Percentiles rank a stretch among this genome's conserved stretches.
Evolutionary conservation across 2,113 vertebrate species (phyloP).

Genomic region (Rhynchopsitta pachyrhyncha): DNA sequence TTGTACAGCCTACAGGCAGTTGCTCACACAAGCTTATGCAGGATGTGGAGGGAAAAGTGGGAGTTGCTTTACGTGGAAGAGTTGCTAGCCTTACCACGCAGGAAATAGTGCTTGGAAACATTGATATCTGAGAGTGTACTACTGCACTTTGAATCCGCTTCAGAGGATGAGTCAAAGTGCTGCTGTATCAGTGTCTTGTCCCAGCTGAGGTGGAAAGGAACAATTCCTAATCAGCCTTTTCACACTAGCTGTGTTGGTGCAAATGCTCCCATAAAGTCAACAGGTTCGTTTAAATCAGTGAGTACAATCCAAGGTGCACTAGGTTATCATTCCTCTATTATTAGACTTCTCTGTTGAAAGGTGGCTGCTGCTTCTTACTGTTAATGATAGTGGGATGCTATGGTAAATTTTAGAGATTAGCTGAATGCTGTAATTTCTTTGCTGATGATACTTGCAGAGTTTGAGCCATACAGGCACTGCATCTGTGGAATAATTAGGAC

Average conservation of each 20-base stretch:
- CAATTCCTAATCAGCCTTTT: background rate
- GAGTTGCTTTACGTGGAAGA: background rate
- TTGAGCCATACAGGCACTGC: background rate
- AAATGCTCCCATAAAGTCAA: background rate
- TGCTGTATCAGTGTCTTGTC: background rate
- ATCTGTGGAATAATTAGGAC: too few relatives aligned
- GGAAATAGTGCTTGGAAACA: background rate
- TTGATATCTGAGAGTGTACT: background rate
- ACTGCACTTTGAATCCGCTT: background rate
- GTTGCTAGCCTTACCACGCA: background rate
- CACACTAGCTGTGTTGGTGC: rapidly evolving
- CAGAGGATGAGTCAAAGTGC: background rate
- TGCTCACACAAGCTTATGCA: background rate
- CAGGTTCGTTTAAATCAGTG: background rate
- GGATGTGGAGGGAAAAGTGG: background rate
- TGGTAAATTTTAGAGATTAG: background rate
- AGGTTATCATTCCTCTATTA: background rate
- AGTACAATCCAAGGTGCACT: background rate
- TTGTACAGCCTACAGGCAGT: background rate
- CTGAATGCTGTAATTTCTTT: background rate
- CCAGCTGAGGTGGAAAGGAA: background rate
- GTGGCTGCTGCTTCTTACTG: background rate
- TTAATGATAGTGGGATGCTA: background rate
- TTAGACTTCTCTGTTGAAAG: background rate
- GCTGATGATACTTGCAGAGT: background rate